phyloP scores from a whole-genome alignment of 2,888 invertebrate genomes.

The Eupithecia vulgata region DNA sequence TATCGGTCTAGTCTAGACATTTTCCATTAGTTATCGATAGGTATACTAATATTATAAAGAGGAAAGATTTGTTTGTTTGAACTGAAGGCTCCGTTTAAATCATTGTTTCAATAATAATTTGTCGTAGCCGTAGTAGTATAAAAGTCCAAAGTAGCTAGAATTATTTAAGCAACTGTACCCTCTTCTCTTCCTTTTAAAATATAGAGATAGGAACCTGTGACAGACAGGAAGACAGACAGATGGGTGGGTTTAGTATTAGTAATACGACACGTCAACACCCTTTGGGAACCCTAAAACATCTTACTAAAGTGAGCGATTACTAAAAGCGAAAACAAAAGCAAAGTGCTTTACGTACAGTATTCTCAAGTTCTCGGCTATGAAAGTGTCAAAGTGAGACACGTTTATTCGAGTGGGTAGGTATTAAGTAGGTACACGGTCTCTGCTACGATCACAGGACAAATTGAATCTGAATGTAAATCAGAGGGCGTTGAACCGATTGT shows the following conservation, averaged over 20 bases:
- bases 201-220: neutral
- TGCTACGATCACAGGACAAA: slow-evolving; percentile 35
- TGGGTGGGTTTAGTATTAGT: neutral
- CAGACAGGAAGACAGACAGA: neutral
- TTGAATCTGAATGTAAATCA: slow-evolving; percentile 38
- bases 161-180: neutral
- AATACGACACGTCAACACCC: neutral
- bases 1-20: slow-evolving; percentile 1
- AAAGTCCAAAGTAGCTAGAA: neutral
- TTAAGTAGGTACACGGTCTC: neutral
- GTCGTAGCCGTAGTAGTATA: no score
- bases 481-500: slow-evolving; percentile 23
- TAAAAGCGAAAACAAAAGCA: neutral
- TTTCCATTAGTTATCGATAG: neutral
- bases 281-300: neutral
- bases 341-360: neutral
- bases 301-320: neutral
- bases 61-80: no score
- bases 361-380: neutral
- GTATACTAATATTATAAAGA: no score
- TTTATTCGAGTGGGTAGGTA: neutral
- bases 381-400: neutral
- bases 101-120: no score
- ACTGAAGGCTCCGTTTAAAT: no score
- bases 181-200: neutral